Conservation (phyloP, 2,888 invertebrate genomes). For the Cheilosia grossa region DNA sequence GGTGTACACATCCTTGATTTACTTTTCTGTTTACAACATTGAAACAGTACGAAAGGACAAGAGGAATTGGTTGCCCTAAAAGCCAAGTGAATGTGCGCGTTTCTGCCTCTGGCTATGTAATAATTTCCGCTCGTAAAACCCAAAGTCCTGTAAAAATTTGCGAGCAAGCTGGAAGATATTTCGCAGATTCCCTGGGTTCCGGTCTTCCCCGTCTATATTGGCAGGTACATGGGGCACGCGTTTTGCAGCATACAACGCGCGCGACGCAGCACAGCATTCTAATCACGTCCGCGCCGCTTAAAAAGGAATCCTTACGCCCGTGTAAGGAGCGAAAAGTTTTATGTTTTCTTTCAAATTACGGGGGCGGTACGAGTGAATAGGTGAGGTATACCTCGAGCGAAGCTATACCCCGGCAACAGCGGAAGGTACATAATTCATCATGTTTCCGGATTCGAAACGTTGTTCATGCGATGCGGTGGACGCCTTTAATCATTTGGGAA, state of each 20-base stretch:
- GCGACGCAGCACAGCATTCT: conserved; percentile 47
- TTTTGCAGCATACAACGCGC: conserved; percentile 16
- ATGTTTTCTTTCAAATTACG: conserved; percentile 34
- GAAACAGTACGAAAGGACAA: not conserved
- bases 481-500: conserved; percentile 58
- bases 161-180: conserved; percentile 44
- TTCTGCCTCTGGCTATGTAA: conserved; percentile 56
- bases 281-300: conserved; percentile 66
- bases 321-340: conserved; percentile 49
- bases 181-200: conserved; percentile 7
- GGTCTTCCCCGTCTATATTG: not conserved
- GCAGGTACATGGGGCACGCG: conserved; percentile 27
- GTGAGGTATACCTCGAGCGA: not conserved
- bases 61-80: conserved; percentile 10
- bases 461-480: conserved; percentile 44
- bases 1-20: conserved; percentile 48
- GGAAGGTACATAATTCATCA: conserved; percentile 66
- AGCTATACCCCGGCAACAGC: not conserved
- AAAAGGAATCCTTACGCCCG: conserved; percentile 63
- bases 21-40: conserved; percentile 56
- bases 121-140: conserved; percentile 71
- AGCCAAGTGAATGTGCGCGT: conserved; percentile 13
- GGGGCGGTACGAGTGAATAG: not conserved
- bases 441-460: conserved; percentile 58
- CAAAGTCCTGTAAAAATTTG: conserved; percentile 64